Evolutionary conservation across 2,888 invertebrate genomes (phyloP).

Genomic region (Caenorhabditis macrosperma): DNA sequence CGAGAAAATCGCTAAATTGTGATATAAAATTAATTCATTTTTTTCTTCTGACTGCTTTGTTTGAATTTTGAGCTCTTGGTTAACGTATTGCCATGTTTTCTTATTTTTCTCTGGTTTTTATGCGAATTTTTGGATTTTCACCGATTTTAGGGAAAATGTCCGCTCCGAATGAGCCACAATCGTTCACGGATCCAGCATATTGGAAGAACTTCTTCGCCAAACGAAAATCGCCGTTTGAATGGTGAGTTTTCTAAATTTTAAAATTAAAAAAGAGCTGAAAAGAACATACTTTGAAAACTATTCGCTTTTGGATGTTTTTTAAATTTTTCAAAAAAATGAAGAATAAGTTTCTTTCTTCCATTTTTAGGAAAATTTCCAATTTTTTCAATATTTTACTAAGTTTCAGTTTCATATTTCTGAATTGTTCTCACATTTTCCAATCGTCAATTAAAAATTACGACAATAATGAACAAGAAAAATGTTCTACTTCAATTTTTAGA

Average conservation of each 20-base stretch:
- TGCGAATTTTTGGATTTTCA: not conserved
- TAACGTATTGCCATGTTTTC: too few relatives aligned
- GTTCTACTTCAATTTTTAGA: too few relatives aligned
- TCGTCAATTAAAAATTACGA: too few relatives aligned
- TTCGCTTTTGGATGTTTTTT: too few relatives aligned
- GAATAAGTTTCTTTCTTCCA: too few relatives aligned
- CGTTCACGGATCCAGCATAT: conserved; percentile 75
- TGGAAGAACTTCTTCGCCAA: conserved; percentile 79
- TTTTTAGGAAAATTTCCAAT: too few relatives aligned
- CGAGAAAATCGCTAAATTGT: not conserved
- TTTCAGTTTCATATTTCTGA: too few relatives aligned
- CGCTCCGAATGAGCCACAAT: conserved; percentile 44
- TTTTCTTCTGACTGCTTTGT: too few relatives aligned
- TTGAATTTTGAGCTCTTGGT: not conserved
- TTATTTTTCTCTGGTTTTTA: not conserved
- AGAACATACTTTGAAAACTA: not conserved
- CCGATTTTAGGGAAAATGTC: conserved; percentile 24
- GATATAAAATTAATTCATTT: conserved; percentile 3
- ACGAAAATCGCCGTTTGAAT: conserved; percentile 76
- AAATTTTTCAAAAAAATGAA: too few relatives aligned
- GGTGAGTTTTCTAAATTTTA: conserved; percentile 62
- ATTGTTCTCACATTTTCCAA: too few relatives aligned
- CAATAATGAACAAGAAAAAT: too few relatives aligned
- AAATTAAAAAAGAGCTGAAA: not conserved
- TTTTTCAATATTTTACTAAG: too few relatives aligned